Conservation (phyloP, 30 jellyfish, hydroid and myxozoan genomes). For the Turritopsis dohrnii region DNA sequence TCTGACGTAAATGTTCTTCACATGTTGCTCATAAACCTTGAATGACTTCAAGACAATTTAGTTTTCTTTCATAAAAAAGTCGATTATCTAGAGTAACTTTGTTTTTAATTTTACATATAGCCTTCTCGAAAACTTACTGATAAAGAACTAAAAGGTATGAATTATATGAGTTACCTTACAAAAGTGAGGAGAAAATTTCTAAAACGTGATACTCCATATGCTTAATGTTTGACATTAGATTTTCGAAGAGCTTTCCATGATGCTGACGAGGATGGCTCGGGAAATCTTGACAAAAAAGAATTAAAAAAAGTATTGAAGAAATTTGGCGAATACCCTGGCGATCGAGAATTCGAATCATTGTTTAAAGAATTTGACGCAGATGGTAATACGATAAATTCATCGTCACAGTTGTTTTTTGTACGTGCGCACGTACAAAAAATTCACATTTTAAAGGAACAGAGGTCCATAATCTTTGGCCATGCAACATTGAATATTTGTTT, state of each 20-base stretch:
- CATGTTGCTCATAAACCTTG: background rate
- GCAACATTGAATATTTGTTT: background rate
- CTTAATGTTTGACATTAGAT: background rate
- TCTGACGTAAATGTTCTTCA: background rate
- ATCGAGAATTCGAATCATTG: constrained; percentile 16
- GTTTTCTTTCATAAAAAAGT: no score
- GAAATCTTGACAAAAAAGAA: constrained; percentile 18
- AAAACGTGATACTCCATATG: background rate
- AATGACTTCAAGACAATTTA: no score
- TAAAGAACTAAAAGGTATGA: constrained; percentile 7
- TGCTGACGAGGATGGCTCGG: constrained; percentile 39
- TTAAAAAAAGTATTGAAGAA: constrained; percentile 7
- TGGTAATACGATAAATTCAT: background rate
- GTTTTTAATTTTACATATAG: background rate
- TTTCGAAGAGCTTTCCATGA: constrained; percentile 17
- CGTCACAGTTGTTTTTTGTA: background rate
- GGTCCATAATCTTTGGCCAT: no score
- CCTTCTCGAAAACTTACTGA: constrained; percentile 17
- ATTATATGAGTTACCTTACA: background rate
- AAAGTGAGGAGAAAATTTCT: no score
- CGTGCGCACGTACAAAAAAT: background rate
- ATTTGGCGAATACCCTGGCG: constrained; percentile 21
- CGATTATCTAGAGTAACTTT: background rate
- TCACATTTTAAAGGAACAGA: background rate
- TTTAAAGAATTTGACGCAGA: constrained; percentile 23